phyloP scores from a whole-genome alignment of 2,797 vertebrate genomes.

The Tauraco hartlaubi region DNA sequence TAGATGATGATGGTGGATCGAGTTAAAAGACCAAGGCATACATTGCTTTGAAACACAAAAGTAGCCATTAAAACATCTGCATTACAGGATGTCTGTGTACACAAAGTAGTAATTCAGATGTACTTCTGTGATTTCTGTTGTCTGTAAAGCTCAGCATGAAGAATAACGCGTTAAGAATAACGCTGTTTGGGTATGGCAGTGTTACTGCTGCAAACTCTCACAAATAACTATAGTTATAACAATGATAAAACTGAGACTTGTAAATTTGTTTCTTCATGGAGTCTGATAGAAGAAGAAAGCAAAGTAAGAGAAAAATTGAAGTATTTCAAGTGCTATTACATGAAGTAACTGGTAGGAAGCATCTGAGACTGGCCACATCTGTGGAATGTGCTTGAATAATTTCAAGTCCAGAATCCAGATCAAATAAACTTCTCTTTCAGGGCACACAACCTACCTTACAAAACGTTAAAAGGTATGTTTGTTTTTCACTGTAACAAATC shows the following conservation, averaged over 20 bases:
- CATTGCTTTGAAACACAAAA: accelerated
- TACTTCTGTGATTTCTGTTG: background rate
- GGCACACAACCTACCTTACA: background rate
- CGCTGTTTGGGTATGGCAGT: background rate
- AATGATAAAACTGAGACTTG: background rate
- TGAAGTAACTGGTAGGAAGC: conserved; percentile 21
- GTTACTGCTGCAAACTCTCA: background rate
- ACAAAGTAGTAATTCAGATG: background rate
- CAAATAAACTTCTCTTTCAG: conserved; percentile 7
- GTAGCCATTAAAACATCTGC: background rate
- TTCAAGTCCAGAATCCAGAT: conserved; percentile 32
- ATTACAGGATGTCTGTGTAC: background rate
- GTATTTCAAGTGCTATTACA: background rate
- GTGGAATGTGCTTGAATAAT: conserved; percentile 39
- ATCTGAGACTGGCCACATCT: background rate
- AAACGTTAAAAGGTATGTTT: background rate
- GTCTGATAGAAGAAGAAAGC: background rate
- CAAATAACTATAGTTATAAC: background rate
- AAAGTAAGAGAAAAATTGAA: conserved; percentile 11
- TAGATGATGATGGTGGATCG: background rate
- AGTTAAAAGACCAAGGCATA: background rate
- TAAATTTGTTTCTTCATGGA: background rate
- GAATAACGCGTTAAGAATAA: too few species aligned
- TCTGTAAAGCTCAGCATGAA: background rate
- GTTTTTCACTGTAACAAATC: background rate